Evolutionary conservation across 2,888 invertebrate species (phyloP).

Genomic region (Athripsodes cinereus): DNA sequence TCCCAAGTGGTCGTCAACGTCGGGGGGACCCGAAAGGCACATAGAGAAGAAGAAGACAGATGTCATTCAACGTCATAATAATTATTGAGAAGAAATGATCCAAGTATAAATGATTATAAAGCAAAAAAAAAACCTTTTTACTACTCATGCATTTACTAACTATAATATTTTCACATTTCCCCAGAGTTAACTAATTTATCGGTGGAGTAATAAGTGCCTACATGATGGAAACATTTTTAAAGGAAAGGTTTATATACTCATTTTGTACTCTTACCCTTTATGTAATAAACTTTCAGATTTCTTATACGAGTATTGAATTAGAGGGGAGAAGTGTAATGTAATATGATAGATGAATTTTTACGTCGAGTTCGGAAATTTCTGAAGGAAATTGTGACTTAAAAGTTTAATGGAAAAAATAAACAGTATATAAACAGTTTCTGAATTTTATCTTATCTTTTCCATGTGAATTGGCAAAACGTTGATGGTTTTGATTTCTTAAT

Average conservation of each 20-base stretch:
- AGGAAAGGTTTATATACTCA: neutral
- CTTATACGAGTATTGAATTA: neutral
- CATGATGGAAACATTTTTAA: neutral
- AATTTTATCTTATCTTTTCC: neutral
- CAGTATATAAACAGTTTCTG: neutral
- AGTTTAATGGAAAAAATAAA: neutral
- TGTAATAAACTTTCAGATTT: neutral
- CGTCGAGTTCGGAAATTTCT: neutral
- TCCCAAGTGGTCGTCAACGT: no score
- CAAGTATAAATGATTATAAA: neutral
- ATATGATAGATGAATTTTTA: neutral
- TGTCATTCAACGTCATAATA: no score
- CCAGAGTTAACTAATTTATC: neutral
- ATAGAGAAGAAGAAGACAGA: no score
- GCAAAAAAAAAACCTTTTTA: neutral
- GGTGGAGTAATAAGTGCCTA: no score
- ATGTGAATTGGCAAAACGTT: no score
- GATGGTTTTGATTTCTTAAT: no score
- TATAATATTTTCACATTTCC: neutral
- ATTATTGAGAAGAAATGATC: no score
- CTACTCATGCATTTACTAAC: no score
- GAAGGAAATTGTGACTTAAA: neutral
- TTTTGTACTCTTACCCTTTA: neutral
- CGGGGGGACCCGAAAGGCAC: no score
- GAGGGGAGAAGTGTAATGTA: neutral